These are phyloP conservation scores for Microplitis deprimator DNA, from an alignment of 2,888 invertebrate genomes.

Conservation along the genomic window DNA sequence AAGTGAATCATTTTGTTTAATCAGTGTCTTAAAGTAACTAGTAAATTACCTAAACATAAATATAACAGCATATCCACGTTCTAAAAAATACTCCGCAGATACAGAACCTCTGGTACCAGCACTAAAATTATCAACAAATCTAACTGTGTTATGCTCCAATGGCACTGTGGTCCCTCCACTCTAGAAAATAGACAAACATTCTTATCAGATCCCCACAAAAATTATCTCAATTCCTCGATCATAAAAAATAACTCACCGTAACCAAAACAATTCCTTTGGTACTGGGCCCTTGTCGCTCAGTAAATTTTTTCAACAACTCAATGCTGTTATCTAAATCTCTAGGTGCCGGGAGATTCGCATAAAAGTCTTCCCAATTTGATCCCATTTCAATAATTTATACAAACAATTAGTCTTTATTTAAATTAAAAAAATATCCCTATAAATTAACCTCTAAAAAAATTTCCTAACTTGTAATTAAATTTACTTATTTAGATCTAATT, in stretches of 20 bases:
- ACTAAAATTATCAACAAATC: slow-evolving; percentile 99
- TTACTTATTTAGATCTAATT: too few relatives aligned
- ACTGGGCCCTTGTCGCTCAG: slow-evolving; percentile 78
- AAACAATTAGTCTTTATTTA: slow-evolving; percentile 16
- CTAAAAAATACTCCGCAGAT: slow-evolving; percentile 95
- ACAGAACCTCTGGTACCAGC: slow-evolving; percentile 95
- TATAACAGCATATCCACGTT: slow-evolving; percentile 90
- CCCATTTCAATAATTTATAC: slow-evolving; percentile 54
- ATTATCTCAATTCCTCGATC: neutral
- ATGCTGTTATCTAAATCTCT: slow-evolving; percentile 84
- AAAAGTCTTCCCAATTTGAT: slow-evolving; percentile 88
- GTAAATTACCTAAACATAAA: slow-evolving; percentile 83
- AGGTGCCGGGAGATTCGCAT: slow-evolving; percentile 84
- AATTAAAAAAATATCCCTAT: neutral
- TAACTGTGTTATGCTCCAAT: slow-evolving; percentile 95
- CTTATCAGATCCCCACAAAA: neutral
- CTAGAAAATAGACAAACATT: slow-evolving; percentile 68
- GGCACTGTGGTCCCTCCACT: slow-evolving; percentile 98
- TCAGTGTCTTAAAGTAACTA: neutral
- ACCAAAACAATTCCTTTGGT: slow-evolving; percentile 83
- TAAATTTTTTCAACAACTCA: slow-evolving; percentile 81
- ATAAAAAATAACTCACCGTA: slow-evolving; percentile 76
- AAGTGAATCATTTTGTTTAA: neutral
- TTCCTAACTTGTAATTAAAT: too few relatives aligned
- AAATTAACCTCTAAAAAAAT: too few relatives aligned